Percentiles rank a stretch among this genome's conserved stretches.
Conservation (phyloP, 1,140 invertebrate genomes). For the Ips nitidus region DNA sequence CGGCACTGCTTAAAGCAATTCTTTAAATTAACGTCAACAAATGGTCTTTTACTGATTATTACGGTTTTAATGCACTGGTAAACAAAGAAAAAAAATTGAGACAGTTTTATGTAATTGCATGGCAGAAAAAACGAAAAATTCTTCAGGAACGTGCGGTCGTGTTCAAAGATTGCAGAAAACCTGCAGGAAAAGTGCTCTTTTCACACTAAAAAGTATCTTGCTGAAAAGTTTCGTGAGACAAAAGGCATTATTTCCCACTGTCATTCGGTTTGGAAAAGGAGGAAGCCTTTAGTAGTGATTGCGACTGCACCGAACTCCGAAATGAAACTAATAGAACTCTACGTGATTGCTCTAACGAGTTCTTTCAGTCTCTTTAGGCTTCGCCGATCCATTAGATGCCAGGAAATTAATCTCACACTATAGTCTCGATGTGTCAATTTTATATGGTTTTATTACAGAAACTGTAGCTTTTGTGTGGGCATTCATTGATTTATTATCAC, state of each 20-base stretch:
- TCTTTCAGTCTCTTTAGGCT: constrained; percentile 17
- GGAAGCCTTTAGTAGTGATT: constrained; percentile 30
- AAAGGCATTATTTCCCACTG: constrained; percentile 22
- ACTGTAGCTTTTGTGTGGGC: background rate
- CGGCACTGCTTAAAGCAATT: too few relatives aligned
- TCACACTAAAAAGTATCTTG: constrained; percentile 11
- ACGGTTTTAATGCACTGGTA: too few relatives aligned
- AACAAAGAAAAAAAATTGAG: too few relatives aligned
- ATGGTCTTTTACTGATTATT: too few relatives aligned
- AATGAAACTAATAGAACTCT: constrained; percentile 32
- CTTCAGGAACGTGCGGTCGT: too few relatives aligned
- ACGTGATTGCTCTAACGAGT: constrained; percentile 28
- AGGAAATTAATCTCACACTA: constrained; percentile 27
- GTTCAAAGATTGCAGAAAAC: too few relatives aligned
- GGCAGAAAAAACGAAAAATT: too few relatives aligned
- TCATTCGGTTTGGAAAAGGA: constrained; percentile 29
- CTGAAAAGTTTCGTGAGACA: constrained; percentile 16
- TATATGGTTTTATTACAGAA: constrained; percentile 11
- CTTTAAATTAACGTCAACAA: too few relatives aligned
- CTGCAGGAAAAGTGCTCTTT: too few relatives aligned
- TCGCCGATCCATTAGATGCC: constrained; percentile 18
- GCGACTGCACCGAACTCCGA: constrained; percentile 26
- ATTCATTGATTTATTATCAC: too few relatives aligned
- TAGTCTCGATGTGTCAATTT: background rate
- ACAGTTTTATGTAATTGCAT: too few relatives aligned